These are phyloP conservation scores for Suillia variegata DNA, from an alignment of 2,888 invertebrate species.

Conservation along the genomic window DNA sequence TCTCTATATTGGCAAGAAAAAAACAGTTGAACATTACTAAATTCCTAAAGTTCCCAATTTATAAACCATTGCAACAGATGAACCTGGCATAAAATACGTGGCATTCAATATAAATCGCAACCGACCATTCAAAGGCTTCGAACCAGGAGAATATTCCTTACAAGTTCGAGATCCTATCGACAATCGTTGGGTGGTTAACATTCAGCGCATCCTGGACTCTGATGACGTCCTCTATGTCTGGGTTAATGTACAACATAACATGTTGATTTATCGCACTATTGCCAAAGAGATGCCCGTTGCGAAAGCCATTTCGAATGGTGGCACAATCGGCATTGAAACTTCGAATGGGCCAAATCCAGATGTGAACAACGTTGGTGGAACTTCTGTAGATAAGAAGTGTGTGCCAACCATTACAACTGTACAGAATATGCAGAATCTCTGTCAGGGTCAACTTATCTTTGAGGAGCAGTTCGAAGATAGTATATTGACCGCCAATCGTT, in stretches of 20 bases:
- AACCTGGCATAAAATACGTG: slow-evolving; percentile 64
- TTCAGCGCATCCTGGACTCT: slow-evolving; percentile 61
- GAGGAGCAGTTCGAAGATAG: slow-evolving; percentile 67
- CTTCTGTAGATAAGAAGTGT: background rate
- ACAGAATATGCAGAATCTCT: slow-evolving; percentile 16
- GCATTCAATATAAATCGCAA: slow-evolving; percentile 72
- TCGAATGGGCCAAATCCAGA: background rate
- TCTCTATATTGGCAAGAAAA: background rate
- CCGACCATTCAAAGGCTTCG: slow-evolving; percentile 61
- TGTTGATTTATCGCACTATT: slow-evolving; percentile 58
- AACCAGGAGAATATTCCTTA: slow-evolving; percentile 64
- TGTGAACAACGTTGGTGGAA: background rate
- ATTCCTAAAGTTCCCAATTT: no score
- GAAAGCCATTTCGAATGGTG: background rate
- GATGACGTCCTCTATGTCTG: slow-evolving; percentile 69
- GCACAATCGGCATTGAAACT: background rate
- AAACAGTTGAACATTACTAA: background rate
- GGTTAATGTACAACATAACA: slow-evolving; percentile 65
- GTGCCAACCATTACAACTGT: background rate
- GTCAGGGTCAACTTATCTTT: slow-evolving; percentile 65
- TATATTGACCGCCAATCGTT: slow-evolving; percentile 60
- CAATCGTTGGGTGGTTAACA: slow-evolving; percentile 65
- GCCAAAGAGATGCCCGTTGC: slow-evolving; percentile 31
- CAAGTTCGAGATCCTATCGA: slow-evolving; percentile 61
- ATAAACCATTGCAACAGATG: slow-evolving; percentile 55